Evolutionary conservation across 2,113 vertebrate genomes (phyloP), one percentile per base, ranked within the genome.

Genomic region (Erpornis zantholeuca): DNA sequence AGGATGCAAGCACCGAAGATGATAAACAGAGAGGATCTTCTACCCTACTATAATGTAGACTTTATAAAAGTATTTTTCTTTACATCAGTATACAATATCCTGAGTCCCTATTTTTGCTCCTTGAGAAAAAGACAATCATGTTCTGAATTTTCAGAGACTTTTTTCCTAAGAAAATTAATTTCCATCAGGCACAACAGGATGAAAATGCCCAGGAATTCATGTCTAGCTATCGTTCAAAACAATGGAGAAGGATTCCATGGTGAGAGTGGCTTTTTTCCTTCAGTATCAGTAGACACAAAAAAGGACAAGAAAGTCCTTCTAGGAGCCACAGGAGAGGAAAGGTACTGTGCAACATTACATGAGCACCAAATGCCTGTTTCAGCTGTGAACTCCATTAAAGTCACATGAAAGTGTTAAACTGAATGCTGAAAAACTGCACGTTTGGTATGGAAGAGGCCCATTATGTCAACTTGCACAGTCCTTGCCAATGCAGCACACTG

Each of bases 401-500:
- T 44, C 84, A 73, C 45, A 91, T 0, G 61, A 90, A 97, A 96
- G 90, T 17, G 73, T 95, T 96, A 94, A 95, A 85, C 38, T 1
- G 1, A 88, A 75, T 5, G 31, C 63, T 78, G 82, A 92, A 88
- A 96, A 94, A 5, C 33, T 75, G n/a, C 79, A 71, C 8, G 1
- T 71, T 84, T 86, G 71, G 75, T 83, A 92, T 53, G 85, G 93
- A 93, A 93, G 65, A 92, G 38, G 82, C 56, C 90, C 71, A 95
- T 94, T 93, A 73, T 88, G 47, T 73, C 93, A 93, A 65, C 91
- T 94, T 93, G 93, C 90, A 90, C 2, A 92, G 71, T 60, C 87
- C 90, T 77, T 96, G 94, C 94, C 94, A 96, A 93, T 36, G 79
- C 85, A 96, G 90, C 56, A 66, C 85, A 81, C 61, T 94, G 82